Percentiles rank a stretch among this genome's conserved stretches.
Evolutionary conservation across 2,888 invertebrate genomes (phyloP).

Genomic region (Heteromurus nitidus): DNA sequence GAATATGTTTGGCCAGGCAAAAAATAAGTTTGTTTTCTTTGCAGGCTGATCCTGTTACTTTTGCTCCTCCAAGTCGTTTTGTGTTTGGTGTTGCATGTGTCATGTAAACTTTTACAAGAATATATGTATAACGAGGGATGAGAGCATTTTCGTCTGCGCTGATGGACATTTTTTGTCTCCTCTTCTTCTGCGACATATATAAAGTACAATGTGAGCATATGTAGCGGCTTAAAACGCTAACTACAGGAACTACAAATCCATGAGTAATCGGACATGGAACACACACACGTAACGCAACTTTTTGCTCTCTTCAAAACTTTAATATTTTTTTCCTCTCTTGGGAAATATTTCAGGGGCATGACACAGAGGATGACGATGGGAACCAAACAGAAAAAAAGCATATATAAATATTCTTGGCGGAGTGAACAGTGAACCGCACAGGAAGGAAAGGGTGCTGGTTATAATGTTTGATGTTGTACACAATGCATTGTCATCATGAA

Average conservation of each 20-base stretch:
- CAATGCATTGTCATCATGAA: constrained; percentile 21
- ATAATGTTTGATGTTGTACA: constrained; percentile 26
- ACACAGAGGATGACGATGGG: constrained; percentile 36
- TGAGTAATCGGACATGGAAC: constrained; percentile 33
- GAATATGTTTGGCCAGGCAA: background rate
- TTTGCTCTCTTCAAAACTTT: background rate
- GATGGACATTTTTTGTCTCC: constrained; percentile 6
- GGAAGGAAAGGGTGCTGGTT: constrained; percentile 50
- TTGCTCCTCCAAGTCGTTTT: too few species aligned
- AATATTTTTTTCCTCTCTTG: constrained; percentile 28
- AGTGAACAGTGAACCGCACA: constrained; percentile 7
- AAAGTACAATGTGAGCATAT: background rate
- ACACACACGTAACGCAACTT: constrained; percentile 19
- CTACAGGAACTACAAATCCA: constrained; percentile 25
- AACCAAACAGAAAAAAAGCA: constrained; percentile 32
- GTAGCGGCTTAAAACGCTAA: background rate
- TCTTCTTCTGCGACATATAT: constrained; percentile 19
- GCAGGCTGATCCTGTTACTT: background rate
- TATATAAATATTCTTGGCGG: too few species aligned
- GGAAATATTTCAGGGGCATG: constrained; percentile 34
- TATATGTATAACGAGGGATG: background rate
- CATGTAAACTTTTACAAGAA: background rate
- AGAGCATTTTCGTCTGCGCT: background rate
- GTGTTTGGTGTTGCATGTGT: background rate
- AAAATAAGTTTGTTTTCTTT: background rate